A percentile compares a stretch with the other conserved stretches of the same genome.
phyloP scores from a whole-genome alignment of 2,888 invertebrate species.

The Stenurella melanura region DNA sequence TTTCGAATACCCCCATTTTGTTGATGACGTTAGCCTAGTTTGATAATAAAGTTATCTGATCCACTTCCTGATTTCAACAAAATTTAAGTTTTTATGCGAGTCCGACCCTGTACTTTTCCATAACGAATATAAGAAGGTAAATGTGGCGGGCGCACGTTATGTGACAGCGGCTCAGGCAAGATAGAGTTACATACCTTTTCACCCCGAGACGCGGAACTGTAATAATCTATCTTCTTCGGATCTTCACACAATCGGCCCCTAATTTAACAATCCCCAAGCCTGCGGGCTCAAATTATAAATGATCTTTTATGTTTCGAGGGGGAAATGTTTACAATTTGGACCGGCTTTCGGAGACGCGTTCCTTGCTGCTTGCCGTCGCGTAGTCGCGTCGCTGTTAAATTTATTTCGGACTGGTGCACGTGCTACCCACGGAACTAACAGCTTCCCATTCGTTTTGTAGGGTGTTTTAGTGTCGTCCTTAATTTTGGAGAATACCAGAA shows the following conservation, averaged over 20 bases:
- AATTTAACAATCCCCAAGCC: constrained; percentile 12
- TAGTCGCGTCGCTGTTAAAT: no score
- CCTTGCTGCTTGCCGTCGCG: not conserved
- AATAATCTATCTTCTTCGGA: constrained; percentile 24
- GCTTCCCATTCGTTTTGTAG: not conserved
- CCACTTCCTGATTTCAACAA: no score
- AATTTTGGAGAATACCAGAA: not conserved
- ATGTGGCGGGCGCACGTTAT: not conserved
- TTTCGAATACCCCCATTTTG: no score
- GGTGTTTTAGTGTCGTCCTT: not conserved
- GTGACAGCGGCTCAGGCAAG: constrained; percentile 22
- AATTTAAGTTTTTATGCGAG: not conserved
- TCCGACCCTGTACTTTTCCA: not conserved
- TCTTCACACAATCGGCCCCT: constrained; percentile 14
- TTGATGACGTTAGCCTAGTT: no score
- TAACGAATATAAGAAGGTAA: not conserved
- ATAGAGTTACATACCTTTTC: constrained; percentile 28
- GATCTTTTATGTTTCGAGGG: constrained; percentile 4
- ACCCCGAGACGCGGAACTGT: constrained; percentile 12
- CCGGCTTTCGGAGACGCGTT: constrained; percentile 3
- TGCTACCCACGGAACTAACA: not conserved
- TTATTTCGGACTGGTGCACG: not conserved
- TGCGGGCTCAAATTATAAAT: constrained; percentile 2
- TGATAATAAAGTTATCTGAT: no score
- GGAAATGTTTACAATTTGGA: constrained; percentile 7